Percentiles rank a stretch among this genome's conserved stretches.
phyloP scores from a whole-genome alignment of 1,140 invertebrate species.

The Trialeurodes vaporariorum region DNA sequence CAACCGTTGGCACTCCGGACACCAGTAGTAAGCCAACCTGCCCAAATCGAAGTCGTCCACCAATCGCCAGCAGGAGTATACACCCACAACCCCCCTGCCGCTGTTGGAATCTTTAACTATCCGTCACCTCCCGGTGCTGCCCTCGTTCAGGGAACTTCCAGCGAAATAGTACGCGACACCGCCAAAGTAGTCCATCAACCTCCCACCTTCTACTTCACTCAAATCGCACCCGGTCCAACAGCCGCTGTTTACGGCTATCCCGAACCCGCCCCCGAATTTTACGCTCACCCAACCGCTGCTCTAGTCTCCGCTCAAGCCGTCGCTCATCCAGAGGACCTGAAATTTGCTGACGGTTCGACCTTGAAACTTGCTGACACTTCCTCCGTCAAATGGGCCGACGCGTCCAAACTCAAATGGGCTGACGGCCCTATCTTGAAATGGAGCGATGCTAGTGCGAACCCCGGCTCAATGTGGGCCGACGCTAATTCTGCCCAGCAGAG shows the following conservation, averaged over 20 bases:
- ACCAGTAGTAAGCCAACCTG: no score
- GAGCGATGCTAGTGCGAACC: not conserved
- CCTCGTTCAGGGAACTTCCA: not conserved
- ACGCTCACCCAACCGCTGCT: no score
- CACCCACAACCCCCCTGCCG: not conserved
- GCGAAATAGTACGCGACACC: not conserved
- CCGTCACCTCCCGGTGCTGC: no score
- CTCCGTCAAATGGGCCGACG: not conserved
- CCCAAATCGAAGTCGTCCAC: not conserved
- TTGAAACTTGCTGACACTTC: not conserved
- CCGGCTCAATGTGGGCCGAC: not conserved
- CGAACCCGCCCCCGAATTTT: not conserved
- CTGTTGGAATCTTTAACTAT: not conserved
- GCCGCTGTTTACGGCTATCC: no score
- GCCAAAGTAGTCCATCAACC: not conserved
- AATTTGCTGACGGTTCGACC: not conserved
- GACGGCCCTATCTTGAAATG: not conserved
- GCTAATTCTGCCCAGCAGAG: no score
- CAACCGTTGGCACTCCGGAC: not conserved
- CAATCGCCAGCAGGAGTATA: not conserved
- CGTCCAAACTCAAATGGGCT: not conserved
- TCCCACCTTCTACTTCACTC: not conserved
- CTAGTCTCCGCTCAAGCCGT: no score
- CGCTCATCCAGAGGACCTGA: not conserved
- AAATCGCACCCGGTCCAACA: not conserved